These are phyloP conservation scores for Serranus cabrilla DNA, from an alignment of 2,797 vertebrate genomes.

Conservation along the genomic window DNA sequence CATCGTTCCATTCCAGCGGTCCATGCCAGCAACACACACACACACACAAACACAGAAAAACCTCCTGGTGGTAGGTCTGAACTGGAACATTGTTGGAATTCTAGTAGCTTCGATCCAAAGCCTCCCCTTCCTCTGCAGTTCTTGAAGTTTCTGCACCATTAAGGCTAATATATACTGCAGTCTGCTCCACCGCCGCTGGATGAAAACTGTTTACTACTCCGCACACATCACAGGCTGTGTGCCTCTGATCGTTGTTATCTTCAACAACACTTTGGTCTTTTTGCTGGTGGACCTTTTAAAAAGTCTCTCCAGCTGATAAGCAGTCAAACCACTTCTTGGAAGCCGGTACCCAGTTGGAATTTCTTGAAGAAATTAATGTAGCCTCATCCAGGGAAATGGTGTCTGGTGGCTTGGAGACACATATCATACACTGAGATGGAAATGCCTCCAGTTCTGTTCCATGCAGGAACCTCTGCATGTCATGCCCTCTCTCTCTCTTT, in stretches of 20 bases:
- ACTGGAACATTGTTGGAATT: constrained; percentile 77
- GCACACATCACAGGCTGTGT: constrained; percentile 20
- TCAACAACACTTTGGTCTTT: not conserved
- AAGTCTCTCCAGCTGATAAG: not conserved
- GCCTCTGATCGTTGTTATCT: constrained; percentile 19
- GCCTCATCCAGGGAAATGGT: not conserved
- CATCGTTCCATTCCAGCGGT: constrained; percentile 55
- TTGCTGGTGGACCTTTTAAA: constrained; percentile 15
- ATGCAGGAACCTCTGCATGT: not conserved
- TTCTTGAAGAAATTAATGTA: not conserved
- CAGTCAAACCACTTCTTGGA: not conserved
- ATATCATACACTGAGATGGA: not conserved
- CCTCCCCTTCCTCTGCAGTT: constrained; percentile 58
- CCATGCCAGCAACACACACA: constrained; percentile 67
- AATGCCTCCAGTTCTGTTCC: not conserved
- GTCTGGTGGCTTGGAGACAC: not conserved
- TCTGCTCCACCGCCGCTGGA: constrained; percentile 31
- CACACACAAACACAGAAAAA: constrained; percentile 32
- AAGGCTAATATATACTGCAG: constrained; percentile 38
- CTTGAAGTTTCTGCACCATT: constrained; percentile 55
- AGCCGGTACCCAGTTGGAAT: not conserved
- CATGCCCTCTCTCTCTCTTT: not conserved
- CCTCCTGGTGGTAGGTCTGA: constrained; percentile 71
- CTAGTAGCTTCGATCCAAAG: constrained; percentile 60
- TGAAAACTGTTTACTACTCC: constrained; percentile 25